phyloP scores from a whole-genome alignment of 2,888 invertebrate species.

The Rugalucina vietnamica region DNA sequence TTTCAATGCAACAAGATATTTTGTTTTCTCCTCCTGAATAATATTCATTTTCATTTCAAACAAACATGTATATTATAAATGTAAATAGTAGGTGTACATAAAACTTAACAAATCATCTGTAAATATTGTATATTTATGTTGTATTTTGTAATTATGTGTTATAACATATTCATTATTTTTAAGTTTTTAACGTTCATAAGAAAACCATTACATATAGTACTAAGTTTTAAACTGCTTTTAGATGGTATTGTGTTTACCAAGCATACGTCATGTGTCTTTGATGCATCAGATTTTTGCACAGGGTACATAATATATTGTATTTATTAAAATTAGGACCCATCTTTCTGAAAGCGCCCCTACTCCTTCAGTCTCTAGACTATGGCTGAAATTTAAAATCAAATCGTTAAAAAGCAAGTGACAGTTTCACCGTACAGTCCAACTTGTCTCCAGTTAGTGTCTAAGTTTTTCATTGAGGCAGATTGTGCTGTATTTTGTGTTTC shows the following conservation, averaged over 20 bases:
- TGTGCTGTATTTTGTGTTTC: no score
- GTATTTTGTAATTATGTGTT: neutral
- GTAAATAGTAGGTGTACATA: neutral
- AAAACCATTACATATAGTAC: neutral
- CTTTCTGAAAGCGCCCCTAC: no score
- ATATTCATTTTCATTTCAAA: neutral
- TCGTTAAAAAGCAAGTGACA: neutral
- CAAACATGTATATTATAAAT: neutral
- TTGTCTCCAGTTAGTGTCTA: no score
- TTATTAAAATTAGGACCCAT: no score
- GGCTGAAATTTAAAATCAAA: neutral
- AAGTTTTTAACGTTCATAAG: neutral
- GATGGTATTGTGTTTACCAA: neutral
- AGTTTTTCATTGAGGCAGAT: no score
- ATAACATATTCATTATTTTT: neutral
- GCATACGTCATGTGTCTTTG: neutral
- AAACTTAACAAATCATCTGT: neutral
- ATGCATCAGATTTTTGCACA: neutral
- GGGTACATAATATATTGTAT: no score
- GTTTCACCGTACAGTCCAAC: neutral
- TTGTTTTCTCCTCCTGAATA: neutral
- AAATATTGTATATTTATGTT: conserved; percentile 7
- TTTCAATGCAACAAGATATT: neutral
- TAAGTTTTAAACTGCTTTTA: neutral
- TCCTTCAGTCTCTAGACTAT: no score